Conservation (phyloP, 2,113 vertebrate genomes). For the Colinus virginianus region DNA sequence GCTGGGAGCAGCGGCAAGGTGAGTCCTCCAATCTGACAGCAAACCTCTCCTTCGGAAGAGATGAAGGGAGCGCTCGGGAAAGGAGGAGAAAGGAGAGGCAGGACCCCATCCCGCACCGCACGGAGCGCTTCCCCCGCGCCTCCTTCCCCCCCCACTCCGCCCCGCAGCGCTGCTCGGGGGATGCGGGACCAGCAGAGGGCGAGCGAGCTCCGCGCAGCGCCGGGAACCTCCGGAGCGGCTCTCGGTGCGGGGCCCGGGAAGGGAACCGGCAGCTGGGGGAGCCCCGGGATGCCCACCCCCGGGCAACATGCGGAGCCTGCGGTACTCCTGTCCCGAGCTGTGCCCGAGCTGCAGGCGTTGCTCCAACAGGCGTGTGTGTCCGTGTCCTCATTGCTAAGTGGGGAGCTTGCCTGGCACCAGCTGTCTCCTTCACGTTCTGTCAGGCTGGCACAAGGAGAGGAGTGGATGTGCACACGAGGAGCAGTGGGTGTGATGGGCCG, state of each 20-base stretch:
- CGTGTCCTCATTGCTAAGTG: not conserved
- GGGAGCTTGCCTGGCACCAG: not conserved
- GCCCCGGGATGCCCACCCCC: no score
- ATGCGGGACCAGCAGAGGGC: constrained; percentile 18
- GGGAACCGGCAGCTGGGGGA: not conserved
- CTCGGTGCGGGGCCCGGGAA: not conserved
- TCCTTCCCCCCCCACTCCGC: not conserved
- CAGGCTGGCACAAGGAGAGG: not conserved
- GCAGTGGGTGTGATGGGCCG: not conserved
- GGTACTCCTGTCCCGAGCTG: not conserved
- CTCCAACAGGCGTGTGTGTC: not conserved
- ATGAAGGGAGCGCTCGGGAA: not conserved
- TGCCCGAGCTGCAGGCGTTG: not conserved
- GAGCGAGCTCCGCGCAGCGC: not conserved
- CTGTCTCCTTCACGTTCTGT: fast-evolving
- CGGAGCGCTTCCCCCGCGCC: no score
- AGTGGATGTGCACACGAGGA: fast-evolving
- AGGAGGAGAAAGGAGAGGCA: not conserved
- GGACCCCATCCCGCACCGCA: not conserved
- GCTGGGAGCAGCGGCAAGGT: not conserved
- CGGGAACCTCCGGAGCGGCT: not conserved
- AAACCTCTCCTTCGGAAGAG: not conserved
- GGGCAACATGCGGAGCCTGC: not conserved
- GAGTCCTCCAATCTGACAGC: not conserved
- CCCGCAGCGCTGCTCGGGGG: not conserved